Conservation (phyloP, 1,140 invertebrate genomes). For the Drosophila nasuta region DNA sequence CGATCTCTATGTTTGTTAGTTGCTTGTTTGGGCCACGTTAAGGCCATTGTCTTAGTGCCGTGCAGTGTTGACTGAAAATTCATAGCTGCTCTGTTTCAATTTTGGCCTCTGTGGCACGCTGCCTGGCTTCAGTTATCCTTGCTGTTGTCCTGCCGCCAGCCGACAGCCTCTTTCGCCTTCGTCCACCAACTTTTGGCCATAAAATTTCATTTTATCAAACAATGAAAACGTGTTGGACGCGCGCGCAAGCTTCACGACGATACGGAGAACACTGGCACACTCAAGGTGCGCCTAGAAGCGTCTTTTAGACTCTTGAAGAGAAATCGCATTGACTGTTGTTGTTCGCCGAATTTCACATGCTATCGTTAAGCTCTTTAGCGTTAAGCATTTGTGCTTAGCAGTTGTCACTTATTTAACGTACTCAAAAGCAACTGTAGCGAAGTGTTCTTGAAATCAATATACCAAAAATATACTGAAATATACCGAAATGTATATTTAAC, state of each 20-base stretch:
- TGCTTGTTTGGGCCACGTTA: constrained; percentile 46
- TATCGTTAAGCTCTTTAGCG: constrained; percentile 29
- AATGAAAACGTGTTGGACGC: constrained; percentile 74
- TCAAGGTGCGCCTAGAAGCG: constrained; percentile 34
- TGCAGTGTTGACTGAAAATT: constrained; percentile 66
- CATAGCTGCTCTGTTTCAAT: constrained; percentile 81
- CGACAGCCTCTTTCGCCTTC: background rate
- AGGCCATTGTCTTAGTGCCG: constrained; percentile 67
- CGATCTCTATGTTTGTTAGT: background rate
- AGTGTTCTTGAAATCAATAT: too few species aligned
- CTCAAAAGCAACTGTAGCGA: background rate
- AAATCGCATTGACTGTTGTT: constrained; percentile 23
- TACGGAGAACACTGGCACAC: background rate
- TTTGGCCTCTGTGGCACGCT: constrained; percentile 50
- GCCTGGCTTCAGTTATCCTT: background rate
- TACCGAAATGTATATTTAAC: background rate
- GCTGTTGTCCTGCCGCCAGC: constrained; percentile 26
- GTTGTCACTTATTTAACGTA: background rate
- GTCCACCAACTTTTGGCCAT: constrained; percentile 52
- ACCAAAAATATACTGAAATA: too few species aligned
- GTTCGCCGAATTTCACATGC: constrained; percentile 9
- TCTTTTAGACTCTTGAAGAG: constrained; percentile 14
- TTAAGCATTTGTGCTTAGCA: constrained; percentile 3
- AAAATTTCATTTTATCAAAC: constrained; percentile 82
- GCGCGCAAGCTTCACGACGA: constrained; percentile 1